Percentiles rank a stretch among this genome's conserved stretches.
Evolutionary conservation across 2,797 vertebrate genomes (phyloP).

Genomic region (Triplophysa yarkandensis): DNA sequence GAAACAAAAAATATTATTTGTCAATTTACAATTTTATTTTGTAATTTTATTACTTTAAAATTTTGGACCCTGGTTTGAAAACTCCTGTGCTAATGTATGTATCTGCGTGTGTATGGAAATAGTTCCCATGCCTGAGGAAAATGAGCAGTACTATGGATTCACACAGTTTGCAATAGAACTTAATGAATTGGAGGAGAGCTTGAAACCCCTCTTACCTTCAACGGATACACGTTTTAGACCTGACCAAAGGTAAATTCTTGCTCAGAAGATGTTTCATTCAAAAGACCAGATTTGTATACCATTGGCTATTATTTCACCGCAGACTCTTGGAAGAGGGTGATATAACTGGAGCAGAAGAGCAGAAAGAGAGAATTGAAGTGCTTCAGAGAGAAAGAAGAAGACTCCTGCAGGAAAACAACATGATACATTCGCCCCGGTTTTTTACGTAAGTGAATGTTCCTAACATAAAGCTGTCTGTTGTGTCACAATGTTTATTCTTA

Average conservation of each 20-base stretch:
- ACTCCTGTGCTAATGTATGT: slow-evolving; percentile 7
- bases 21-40: too few relatives aligned
- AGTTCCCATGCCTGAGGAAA: slow-evolving; percentile 89
- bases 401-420: slow-evolving; percentile 85
- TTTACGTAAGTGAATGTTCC: slow-evolving; percentile 80
- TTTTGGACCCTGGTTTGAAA: too few relatives aligned
- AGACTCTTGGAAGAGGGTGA: slow-evolving; percentile 95
- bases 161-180: slow-evolving; percentile 92
- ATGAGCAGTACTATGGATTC: slow-evolving; percentile 94
- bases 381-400: slow-evolving; percentile 90
- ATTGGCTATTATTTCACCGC: slow-evolving; percentile 1
- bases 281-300: neutral
- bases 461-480: slow-evolving; percentile 2
- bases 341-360: slow-evolving; percentile 85
- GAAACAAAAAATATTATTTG: too few relatives aligned
- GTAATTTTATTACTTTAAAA: too few relatives aligned
- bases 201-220: slow-evolving; percentile 80
- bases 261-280: neutral
- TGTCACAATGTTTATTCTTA: neutral
- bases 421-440: slow-evolving; percentile 87
- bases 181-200: slow-evolving; percentile 85
- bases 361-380: slow-evolving; percentile 93
- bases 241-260: slow-evolving; percentile 87
- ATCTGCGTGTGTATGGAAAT: slow-evolving; percentile 25
- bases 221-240: slow-evolving; percentile 94